Base-by-base conservation (phyloP, 2,113 vertebrate species). In the Pao palembangensis region DNA sequence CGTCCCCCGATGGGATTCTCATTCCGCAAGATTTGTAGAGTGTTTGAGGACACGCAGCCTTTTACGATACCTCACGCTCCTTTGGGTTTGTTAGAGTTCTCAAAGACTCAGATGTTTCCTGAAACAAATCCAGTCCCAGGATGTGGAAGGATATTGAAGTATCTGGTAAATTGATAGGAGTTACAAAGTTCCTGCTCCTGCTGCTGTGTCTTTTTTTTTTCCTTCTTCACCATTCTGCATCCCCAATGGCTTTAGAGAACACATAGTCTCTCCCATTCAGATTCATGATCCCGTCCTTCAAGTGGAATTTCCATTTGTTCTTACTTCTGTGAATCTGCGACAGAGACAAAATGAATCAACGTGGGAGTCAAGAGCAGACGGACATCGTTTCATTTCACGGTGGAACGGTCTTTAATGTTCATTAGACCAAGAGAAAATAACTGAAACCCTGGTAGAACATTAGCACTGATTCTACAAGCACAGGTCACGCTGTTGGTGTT, bases 221-320 rank as follows among this genome's bases (percentile, higher is more conserved):
- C 41, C 44, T n/a, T 1, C 82, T 91, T 94, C 92, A 98, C 97
- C 97, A 99, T 88, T 99, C 96, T 11, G 97, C 97, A 5, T 98
- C 97, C 67, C 97, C 97, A 76, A 97, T 98, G 92, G 96, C 95
- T 97, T 99, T 99, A 92, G 96, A 99, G 93, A 99, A 99, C 83
- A 99, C 96, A 70, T 94, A 99, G 92, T 99, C 96, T 89, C 92
- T 94, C 84, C 97, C 96, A 1, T 98, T 98, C 87, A 99, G 94
- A 91, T 99, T 99, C 97, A 99, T 99, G 87, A 99, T 99, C 75
- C 97, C 97, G 71, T 98, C 97, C 88, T 99, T 99, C 87, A 99
- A 94, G 89, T 98, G 95, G 92, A 99, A 99, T 88, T 99, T 99
- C 97, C 97, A 99, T 86, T 97, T 99, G 90, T 99, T 99, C 95